Base-by-base conservation (phyloP, 2,888 invertebrate species). In the Macaria liturata region DNA sequence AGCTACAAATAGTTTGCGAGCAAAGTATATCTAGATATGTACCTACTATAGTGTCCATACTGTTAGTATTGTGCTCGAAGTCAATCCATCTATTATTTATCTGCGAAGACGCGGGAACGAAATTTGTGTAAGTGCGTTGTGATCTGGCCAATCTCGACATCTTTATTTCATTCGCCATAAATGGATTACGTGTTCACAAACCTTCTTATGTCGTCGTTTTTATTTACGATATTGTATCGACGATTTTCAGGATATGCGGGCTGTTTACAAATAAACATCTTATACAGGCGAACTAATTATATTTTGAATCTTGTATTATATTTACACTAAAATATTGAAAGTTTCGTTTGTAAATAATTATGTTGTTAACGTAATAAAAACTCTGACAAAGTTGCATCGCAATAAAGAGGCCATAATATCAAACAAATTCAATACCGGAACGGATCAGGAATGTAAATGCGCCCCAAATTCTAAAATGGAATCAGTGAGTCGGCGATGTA, bases 121-220 rank as follows among this genome's bases (percentile, higher is more conserved):
- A 88, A 89, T 88, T 89, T 89, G 88, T 89, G 84, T 88, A 88
- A 89, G 88, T 88, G 87, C 81, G 86, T 86, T 88, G 87, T 87
- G 88, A 88, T 88, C 86, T 84, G 83, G 78, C 81, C 88, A 86
- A 88, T 88, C 84, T 86, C 79, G 76, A 78, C 81, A 87, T 88
- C 83, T 86, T 89, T 89, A 88, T 90, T 90, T 88, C 83, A 86
- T 87, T 84, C 80, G 68, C 81, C 78, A 85, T 90, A 90, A 89
- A 86, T 86, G 86, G 86, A 89, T 89, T 88, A 88, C 78, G 78
- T 81, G 80, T 84, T 83, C 78, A 76, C 78, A 78, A 82, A 81
- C 76, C 80, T 81, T 81, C 83, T 83, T 80, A 76, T 74, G 78
- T 80, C 81, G 78, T 80, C 73, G 74, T 76, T 80, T 81, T 82